These are phyloP conservation scores for Plectropomus leopardus DNA, from an alignment of 2,113 vertebrate genomes.

Conservation along the genomic window DNA sequence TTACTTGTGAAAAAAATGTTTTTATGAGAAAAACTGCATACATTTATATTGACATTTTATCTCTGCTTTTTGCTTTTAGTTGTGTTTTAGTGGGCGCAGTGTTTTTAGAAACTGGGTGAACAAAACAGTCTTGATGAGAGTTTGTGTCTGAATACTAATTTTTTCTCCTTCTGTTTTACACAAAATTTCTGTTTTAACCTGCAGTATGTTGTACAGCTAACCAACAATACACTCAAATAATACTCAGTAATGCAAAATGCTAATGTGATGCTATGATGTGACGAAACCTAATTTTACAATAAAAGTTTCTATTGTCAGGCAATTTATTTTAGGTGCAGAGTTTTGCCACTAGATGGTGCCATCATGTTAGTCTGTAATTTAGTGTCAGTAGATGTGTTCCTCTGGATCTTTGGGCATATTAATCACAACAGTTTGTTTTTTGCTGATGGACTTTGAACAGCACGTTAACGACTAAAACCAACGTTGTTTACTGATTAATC, in stretches of 20 bases:
- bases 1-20: conserved; percentile 36
- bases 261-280: conserved; percentile 51
- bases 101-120: conserved; percentile 19
- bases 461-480: background rate
- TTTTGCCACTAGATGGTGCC: conserved; percentile 74
- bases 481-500: background rate
- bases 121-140: background rate
- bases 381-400: background rate
- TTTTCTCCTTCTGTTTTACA: background rate
- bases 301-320: conserved; percentile 69
- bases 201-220: conserved; percentile 58
- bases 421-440: background rate
- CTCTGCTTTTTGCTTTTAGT: conserved; percentile 21
- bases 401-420: background rate
- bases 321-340: background rate
- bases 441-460: background rate
- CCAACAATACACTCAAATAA: conserved; percentile 13
- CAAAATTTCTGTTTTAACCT: conserved; percentile 21
- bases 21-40: conserved; percentile 32
- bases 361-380: background rate
- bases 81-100: background rate
- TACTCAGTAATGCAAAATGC: conserved; percentile 33
- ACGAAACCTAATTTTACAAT: conserved; percentile 75
- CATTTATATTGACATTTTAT: conserved; percentile 27
- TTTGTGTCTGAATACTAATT: background rate